Percentiles rank a stretch among this genome's conserved stretches.
Evolutionary conservation across 2,888 invertebrate genomes (phyloP).

Genomic region (Drosophila cognata): DNA sequence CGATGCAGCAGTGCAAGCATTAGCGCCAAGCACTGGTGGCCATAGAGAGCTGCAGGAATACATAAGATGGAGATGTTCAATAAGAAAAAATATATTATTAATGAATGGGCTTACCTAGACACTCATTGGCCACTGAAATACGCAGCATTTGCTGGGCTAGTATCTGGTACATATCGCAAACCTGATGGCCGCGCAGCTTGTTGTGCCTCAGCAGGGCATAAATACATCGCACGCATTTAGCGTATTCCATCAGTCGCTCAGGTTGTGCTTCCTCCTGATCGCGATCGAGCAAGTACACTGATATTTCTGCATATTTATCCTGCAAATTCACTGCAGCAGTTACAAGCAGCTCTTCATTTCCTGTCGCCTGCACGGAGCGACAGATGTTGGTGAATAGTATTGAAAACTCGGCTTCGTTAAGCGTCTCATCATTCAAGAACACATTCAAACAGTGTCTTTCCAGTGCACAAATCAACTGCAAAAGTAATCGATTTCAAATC

Average conservation of each 20-base stretch:
- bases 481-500: not conserved
- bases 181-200: constrained; percentile 32
- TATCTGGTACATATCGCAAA: constrained; percentile 40
- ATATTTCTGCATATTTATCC: constrained; percentile 20
- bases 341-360: constrained; percentile 34
- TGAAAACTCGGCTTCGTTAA: constrained; percentile 38
- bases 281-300: constrained; percentile 4
- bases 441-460: constrained; percentile 41
- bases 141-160: constrained; percentile 40
- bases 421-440: constrained; percentile 53
- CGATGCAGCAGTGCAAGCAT: constrained; percentile 45
- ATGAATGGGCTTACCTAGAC: constrained; percentile 30
- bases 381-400: constrained; percentile 47
- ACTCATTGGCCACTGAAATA: constrained; percentile 1
- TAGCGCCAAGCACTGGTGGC: constrained; percentile 59
- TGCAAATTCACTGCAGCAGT: constrained; percentile 26
- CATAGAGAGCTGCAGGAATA: constrained; percentile 37
- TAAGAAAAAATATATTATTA: too few species aligned
- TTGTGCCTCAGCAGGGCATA: constrained; percentile 36
- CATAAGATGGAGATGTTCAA: not conserved
- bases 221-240: constrained; percentile 38
- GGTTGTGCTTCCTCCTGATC: not conserved
- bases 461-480: constrained; percentile 45
- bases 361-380: constrained; percentile 49
- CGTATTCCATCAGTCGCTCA: constrained; percentile 35